phyloP scores from a whole-genome alignment of 1,140 invertebrate genomes.

The Drosophila quadrilineata region DNA sequence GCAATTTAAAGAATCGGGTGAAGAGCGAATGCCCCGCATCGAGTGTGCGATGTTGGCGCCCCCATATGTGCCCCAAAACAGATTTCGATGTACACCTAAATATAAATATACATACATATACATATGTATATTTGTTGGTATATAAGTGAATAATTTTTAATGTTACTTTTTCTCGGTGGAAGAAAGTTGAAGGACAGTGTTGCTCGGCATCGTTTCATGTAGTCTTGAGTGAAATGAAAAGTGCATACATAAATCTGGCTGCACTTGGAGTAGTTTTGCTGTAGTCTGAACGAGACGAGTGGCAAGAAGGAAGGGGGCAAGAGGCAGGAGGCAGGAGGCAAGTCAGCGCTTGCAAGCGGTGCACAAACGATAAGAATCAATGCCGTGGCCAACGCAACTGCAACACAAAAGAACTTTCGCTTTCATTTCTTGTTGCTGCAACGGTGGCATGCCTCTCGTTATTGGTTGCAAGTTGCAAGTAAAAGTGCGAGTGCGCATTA shows the following conservation, averaged over 20 bases:
- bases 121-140: too few relatives aligned
- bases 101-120: too few relatives aligned
- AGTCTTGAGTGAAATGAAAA: slow-evolving; percentile 75
- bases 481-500: slow-evolving; percentile 70
- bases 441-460: not conserved
- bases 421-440: slow-evolving; percentile 53
- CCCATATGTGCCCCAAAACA: slow-evolving; percentile 66
- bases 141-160: too few relatives aligned
- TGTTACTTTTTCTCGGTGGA: slow-evolving; percentile 23
- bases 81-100: too few relatives aligned
- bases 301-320: too few relatives aligned
- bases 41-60: slow-evolving; percentile 66
- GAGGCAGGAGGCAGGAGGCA: slow-evolving; percentile 10
- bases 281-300: too few relatives aligned
- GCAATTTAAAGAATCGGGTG: slow-evolving; percentile 72
- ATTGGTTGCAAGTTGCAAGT: slow-evolving; percentile 36
- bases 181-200: slow-evolving; percentile 55
- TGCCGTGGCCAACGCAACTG: slow-evolving; percentile 7
- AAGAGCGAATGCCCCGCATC: slow-evolving; percentile 37
- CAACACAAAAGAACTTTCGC: slow-evolving; percentile 75
- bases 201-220: slow-evolving; percentile 65
- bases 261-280: not conserved
- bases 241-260: slow-evolving; percentile 77
- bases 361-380: slow-evolving; percentile 66
- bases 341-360: slow-evolving; percentile 8